These are phyloP conservation scores for Andrena flavipes DNA, from an alignment of 2,888 invertebrate species.

Conservation along the genomic window DNA sequence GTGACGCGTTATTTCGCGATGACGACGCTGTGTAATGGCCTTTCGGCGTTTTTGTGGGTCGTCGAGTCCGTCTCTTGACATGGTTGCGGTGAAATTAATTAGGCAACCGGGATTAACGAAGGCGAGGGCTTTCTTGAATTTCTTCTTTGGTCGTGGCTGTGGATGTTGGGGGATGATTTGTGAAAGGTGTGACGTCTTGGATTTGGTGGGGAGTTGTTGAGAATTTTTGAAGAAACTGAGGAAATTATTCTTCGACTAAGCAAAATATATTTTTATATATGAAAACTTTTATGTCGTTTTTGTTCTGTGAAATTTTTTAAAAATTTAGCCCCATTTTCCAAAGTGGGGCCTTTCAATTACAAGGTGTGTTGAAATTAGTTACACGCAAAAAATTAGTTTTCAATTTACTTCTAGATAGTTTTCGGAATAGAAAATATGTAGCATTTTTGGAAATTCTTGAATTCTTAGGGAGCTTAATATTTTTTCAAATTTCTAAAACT, in stretches of 20 bases:
- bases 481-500: no score
- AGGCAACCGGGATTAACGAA: conserved; percentile 53
- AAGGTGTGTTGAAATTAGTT: no score
- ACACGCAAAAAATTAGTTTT: no score
- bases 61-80: conserved; percentile 51
- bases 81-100: conserved; percentile 54
- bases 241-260: background rate
- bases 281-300: no score
- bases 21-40: background rate
- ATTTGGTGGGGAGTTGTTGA: background rate
- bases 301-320: background rate
- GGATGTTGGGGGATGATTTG: background rate
- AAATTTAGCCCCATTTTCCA: no score
- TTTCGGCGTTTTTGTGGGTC: conserved; percentile 1
- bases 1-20: background rate
- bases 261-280: no score
- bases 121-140: conserved; percentile 44
- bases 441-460: no score
- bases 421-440: no score
- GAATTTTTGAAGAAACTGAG: background rate
- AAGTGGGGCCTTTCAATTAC: no score
- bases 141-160: background rate
- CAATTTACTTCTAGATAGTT: no score
- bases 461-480: no score
- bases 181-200: conserved; percentile 13